phyloP scores from a whole-genome alignment of 92 coral and sea anemone genomes.

The Phymanthus crucifer region DNA sequence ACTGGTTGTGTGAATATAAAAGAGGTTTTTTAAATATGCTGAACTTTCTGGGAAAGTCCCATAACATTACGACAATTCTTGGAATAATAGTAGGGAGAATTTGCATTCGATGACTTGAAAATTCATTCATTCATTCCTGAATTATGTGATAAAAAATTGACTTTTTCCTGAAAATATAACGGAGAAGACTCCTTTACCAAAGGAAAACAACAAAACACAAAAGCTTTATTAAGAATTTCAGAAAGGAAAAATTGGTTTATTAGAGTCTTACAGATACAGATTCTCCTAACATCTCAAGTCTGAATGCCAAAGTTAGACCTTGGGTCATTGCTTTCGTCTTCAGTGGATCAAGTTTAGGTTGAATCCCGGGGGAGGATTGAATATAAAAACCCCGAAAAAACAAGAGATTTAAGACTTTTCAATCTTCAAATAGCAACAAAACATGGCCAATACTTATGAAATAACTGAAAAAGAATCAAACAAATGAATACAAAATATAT shows the following conservation, averaged over 20 bases:
- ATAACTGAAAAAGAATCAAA: neutral
- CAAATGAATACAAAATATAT: neutral
- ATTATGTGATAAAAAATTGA: neutral
- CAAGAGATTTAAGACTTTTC: neutral
- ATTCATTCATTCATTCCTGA: too few species aligned
- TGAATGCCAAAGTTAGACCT: neutral
- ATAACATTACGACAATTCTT: slow-evolving; percentile 16
- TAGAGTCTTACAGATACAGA: neutral
- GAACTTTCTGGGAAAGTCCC: slow-evolving; percentile 25
- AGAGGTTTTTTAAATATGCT: neutral
- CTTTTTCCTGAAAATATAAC: neutral
- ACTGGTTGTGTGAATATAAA: neutral
- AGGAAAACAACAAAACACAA: too few species aligned
- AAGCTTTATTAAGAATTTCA: neutral
- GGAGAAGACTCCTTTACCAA: neutral
- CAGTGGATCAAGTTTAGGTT: neutral
- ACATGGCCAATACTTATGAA: neutral
- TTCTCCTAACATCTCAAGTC: neutral
- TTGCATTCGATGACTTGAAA: neutral
- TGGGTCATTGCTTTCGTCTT: neutral
- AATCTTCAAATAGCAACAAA: neutral
- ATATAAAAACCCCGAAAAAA: neutral
- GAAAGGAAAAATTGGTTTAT: neutral
- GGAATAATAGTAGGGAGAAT: slow-evolving; percentile 21
- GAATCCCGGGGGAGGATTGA: neutral